phyloP scores from a whole-genome alignment of 2,888 invertebrate species.

The Sesia bembeciformis region DNA sequence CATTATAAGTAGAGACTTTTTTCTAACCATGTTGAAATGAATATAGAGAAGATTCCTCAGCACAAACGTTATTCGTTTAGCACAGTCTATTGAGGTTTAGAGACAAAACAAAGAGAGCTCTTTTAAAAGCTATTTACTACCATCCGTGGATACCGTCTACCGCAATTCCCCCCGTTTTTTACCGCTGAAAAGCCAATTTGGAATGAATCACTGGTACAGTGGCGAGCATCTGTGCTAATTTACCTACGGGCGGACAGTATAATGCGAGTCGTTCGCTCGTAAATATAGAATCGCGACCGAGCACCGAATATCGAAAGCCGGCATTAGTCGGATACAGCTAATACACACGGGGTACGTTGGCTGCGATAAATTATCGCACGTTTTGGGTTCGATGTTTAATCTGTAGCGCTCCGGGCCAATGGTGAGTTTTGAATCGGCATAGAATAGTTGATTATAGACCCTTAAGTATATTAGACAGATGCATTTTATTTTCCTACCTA shows the following conservation, averaged over 20 bases:
- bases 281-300: slow-evolving; percentile 70
- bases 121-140: slow-evolving; percentile 63
- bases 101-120: slow-evolving; percentile 39
- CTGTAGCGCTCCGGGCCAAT: slow-evolving; percentile 29
- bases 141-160: slow-evolving; percentile 57
- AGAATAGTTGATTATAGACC: too few species aligned
- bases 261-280: slow-evolving; percentile 68
- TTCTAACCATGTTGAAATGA: too few species aligned
- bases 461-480: too few species aligned
- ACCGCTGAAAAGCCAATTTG: slow-evolving; percentile 72
- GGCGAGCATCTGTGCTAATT: slow-evolving; percentile 74
- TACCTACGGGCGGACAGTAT: slow-evolving; percentile 74
- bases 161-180: slow-evolving; percentile 55
- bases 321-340: slow-evolving; percentile 74
- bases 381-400: slow-evolving; percentile 72
- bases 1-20: too few species aligned
- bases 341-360: slow-evolving; percentile 64
- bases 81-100: neutral
- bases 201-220: slow-evolving; percentile 73
- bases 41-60: too few species aligned
- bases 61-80: neutral
- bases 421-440: too few species aligned
- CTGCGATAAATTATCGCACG: slow-evolving; percentile 67
- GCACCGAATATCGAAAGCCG: slow-evolving; percentile 73
- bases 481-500: too few species aligned